Percentiles rank a stretch among this genome's conserved stretches.
These are phyloP conservation scores for Liasis olivaceus DNA, from an alignment of 2,797 vertebrate genomes.

Conservation along the genomic window DNA sequence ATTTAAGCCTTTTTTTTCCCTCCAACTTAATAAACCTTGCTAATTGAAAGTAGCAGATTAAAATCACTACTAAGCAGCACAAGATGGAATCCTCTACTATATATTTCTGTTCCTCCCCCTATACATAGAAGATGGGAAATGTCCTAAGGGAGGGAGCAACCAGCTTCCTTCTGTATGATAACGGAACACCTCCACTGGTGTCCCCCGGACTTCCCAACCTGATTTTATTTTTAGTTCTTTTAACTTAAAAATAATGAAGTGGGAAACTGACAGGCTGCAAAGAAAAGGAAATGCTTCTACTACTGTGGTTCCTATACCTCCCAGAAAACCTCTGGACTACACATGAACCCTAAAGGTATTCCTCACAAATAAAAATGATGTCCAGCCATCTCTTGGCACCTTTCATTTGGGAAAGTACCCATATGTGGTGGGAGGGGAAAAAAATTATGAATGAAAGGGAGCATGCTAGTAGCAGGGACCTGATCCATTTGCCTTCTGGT, in stretches of 20 bases:
- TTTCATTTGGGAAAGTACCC: not conserved
- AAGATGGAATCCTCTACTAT: not conserved
- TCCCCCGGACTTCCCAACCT: not conserved
- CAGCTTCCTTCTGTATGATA: not conserved
- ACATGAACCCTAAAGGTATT: not conserved
- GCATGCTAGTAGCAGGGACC: not conserved
- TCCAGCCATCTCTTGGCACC: not conserved
- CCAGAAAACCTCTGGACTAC: not conserved
- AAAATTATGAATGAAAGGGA: not conserved
- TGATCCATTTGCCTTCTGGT: not conserved
- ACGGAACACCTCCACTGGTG: too few species aligned
- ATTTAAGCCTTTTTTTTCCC: conserved; percentile 48
- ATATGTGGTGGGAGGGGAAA: not conserved
- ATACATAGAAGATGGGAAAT: not conserved
- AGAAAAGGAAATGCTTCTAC: not conserved
- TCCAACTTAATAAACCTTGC: conserved; percentile 62
- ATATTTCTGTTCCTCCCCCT: conserved; percentile 38
- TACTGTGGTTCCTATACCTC: not conserved
- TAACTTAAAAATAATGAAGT: not conserved
- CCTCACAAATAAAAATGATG: not conserved
- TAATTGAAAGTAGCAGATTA: conserved; percentile 54
- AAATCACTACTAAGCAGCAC: not conserved
- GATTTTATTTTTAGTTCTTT: not conserved
- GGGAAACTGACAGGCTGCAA: not conserved
- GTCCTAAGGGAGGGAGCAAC: not conserved